Evolutionary conservation across 2,113 vertebrate genomes (phyloP), one percentile per base, ranked within the genome.

Genomic region (Pterocles burchelli): DNA sequence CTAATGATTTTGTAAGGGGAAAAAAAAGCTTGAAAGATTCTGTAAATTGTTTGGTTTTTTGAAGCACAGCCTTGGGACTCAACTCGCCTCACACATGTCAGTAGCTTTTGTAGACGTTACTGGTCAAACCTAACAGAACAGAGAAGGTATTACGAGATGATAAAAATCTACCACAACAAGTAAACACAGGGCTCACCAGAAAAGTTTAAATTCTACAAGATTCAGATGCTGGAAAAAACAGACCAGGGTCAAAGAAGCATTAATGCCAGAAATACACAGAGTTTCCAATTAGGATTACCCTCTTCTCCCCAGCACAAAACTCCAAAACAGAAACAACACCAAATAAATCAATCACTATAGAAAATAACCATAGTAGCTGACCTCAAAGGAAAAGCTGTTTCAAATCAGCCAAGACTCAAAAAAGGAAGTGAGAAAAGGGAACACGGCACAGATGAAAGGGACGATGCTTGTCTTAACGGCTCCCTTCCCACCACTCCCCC

Each of bases 131-230:
- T 16, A 43, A 22, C 38, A 66, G 3, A 2, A 45, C n/a, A 78
- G 16, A n/a, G 25, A 20, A 19, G 46, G 36, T 46, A 9, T 21
- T 8, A 22, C 0, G 1, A 46, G 41, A 33, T 16, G 14, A 49
- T 31, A 66, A 31, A 89, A 51, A 71, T 34, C 15, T 49, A 28
- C 24, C 38, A 38, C 3, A 54, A 8, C 6, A 0, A 4, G 5
- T 5, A 48, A 85, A 85, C 16, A 24, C 9, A 11, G 6, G 6
- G 24, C 24, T 83, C 29, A n/a, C 11, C 43, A 55, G 48, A 17
- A 21, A 38, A 65, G 33, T 71, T 89, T n/a, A 12, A 77, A 71
- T 45, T 52, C 34, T 43, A 8, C 38, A 66, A n/a, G 36, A 74
- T 10, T 58, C 28, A 79, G 24, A 33, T 14, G 22, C 0, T 46